A percentile compares a stretch with the other conserved stretches of the same genome.
These are phyloP conservation scores for Lutjanus argentimaculatus DNA, from an alignment of 2,797 vertebrate species.

Conservation along the genomic window DNA sequence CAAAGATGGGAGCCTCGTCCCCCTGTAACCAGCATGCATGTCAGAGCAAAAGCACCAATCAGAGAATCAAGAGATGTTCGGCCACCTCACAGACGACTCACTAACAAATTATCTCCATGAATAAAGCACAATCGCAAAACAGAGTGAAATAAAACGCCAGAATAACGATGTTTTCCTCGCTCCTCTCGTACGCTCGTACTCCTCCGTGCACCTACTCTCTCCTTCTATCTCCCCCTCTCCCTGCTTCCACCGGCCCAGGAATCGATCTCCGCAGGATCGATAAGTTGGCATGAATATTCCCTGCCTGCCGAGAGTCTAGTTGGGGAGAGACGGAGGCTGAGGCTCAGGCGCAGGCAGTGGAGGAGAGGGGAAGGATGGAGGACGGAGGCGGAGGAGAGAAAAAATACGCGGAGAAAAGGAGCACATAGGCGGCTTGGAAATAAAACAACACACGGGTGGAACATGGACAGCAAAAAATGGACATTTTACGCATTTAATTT, in stretches of 20 bases:
- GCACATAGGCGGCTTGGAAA: conserved; percentile 45
- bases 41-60: conserved; percentile 2
- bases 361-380: conserved; percentile 82
- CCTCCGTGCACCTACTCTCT: conserved; percentile 73
- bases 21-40: conserved; percentile 8
- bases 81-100: conserved; percentile 9
- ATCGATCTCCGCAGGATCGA: conserved; percentile 95
- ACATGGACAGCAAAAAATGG: conserved; percentile 53
- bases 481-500: conserved; percentile 53
- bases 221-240: conserved; percentile 86
- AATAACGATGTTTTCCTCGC: conserved; percentile 24
- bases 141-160: conserved; percentile 36
- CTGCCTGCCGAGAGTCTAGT: conserved; percentile 89
- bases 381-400: conserved; percentile 65
- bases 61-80: not conserved
- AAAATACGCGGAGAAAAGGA: conserved; percentile 52
- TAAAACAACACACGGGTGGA: conserved; percentile 40
- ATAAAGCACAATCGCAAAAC: conserved; percentile 49
- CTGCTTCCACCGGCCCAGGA: conserved; percentile 92
- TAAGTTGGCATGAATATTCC: conserved; percentile 96
- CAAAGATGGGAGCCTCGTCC: conserved; percentile 31
- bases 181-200: conserved; percentile 50
- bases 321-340: conserved; percentile 87
- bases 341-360: conserved; percentile 86
- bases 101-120: conserved; percentile 8